Conservation (phyloP, 2,888 invertebrate genomes). For the Polietes domitor region DNA sequence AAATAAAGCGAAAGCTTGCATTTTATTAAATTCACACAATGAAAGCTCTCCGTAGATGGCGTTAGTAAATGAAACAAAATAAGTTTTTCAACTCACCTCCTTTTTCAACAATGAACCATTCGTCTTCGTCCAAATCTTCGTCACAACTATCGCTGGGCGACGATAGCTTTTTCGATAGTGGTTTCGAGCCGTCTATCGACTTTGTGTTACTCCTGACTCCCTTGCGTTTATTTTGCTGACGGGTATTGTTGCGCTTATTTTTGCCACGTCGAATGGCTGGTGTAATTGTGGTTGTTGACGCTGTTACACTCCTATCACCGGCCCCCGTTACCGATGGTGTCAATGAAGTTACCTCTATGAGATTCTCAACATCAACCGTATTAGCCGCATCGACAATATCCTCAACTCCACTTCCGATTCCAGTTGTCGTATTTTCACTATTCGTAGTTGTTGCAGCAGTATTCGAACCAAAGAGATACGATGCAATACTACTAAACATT, state of each 20-base stretch:
- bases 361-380: slow-evolving; percentile 70
- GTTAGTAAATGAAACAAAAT: too few relatives aligned
- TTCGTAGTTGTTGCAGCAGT: slow-evolving; percentile 74
- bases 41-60: background rate
- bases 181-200: slow-evolving; percentile 7
- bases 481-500: slow-evolving; percentile 85
- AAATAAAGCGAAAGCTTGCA: too few relatives aligned
- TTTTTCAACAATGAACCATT: slow-evolving; percentile 83
- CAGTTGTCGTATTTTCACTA: slow-evolving; percentile 67
- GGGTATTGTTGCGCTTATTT: slow-evolving; percentile 63
- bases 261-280: slow-evolving; percentile 65
- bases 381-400: slow-evolving; percentile 57
- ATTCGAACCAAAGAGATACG: slow-evolving; percentile 82
- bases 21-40: background rate
- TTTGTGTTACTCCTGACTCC: slow-evolving; percentile 35
- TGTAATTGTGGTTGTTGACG: slow-evolving; percentile 30
- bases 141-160: slow-evolving; percentile 68
- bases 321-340: slow-evolving; percentile 77
- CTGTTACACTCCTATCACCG: slow-evolving; percentile 30
- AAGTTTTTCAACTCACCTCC: slow-evolving; percentile 74
- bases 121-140: slow-evolving; percentile 80
- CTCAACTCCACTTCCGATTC: slow-evolving; percentile 50
- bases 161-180: slow-evolving; percentile 71
- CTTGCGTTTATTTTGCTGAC: slow-evolving; percentile 64
- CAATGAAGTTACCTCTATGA: slow-evolving; percentile 76